Evolutionary conservation across 2,797 vertebrate genomes (phyloP), one percentile per base, ranked within the genome.

Genomic region (Tamandua tetradactyla): DNA sequence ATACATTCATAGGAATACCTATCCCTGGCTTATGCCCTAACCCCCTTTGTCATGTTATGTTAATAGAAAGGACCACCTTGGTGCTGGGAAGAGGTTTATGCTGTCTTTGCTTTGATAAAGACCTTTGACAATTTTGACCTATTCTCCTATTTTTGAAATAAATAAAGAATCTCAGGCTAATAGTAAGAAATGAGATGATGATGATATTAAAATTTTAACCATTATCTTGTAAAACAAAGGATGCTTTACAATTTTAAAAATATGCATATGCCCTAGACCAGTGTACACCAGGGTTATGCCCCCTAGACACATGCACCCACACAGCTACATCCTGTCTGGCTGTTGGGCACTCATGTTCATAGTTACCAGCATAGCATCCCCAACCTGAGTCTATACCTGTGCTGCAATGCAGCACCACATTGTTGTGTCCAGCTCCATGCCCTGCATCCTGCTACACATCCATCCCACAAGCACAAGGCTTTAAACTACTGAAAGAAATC

Each of bases 111-210:
- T 47, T 17, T 12, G 15, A 40, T 12, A 78, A 37, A 5, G 22
- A 25, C 11, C 10, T 90, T 44, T 49, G 32, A 52, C 23, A 44
- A 74, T 3, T 44, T 86, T 42, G 52, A 37, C n/a, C 78, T 7
- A 47, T 44, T 37, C 40, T 57, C 79, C n/a, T 52, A 62, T 68
- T 57, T 86, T 32, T 32, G 23, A 14, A 42, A 25, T 37, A 37
- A 25, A 62, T 59, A 15, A 59, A 69, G 61, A 68, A 1, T 49
- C 82, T 44, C 27, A 79, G 37, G 57, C 6, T 55, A 32, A 1
- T 71, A 44, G 80, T 11, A 47, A 85, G n/a, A 69, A 84, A 88
- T 47, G 32, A 9, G 23, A 62, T 71, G 22, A n/a, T 88, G 68
- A 61, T 9, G 80, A 47, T 7, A 80, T 59, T 40, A 40, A 37